A percentile compares a stretch with the other conserved stretches of the same genome.
These are phyloP conservation scores for Arrhamphus sclerolepis DNA, from an alignment of 2,797 vertebrate species.

Conservation along the genomic window DNA sequence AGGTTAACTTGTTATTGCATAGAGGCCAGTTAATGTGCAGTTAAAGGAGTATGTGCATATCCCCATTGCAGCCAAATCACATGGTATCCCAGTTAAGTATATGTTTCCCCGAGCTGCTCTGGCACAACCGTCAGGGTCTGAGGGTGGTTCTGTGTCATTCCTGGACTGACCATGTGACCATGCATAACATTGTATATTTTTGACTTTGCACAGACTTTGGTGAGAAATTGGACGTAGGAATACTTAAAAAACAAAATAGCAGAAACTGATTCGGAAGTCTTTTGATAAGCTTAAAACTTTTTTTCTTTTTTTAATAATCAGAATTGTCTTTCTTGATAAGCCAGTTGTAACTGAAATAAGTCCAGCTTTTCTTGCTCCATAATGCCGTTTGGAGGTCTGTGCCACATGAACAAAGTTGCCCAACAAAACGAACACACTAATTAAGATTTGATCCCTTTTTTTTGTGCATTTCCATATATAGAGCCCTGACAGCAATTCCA, in stretches of 20 bases:
- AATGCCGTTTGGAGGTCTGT: conserved; percentile 36
- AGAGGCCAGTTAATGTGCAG: conserved; percentile 79
- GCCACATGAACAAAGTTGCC: conserved; percentile 63
- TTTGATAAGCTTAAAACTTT: background rate
- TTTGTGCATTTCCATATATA: conserved; percentile 64
- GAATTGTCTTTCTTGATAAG: conserved; percentile 3
- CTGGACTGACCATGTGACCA: conserved; percentile 74
- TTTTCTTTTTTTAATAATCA: background rate
- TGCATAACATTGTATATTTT: conserved; percentile 73
- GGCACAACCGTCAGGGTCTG: conserved; percentile 70
- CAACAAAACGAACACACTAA: conserved; percentile 66
- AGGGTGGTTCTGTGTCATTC: conserved; percentile 78
- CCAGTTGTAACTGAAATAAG: background rate
- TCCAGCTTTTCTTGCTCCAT: conserved; percentile 20
- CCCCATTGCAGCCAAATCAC: conserved; percentile 74
- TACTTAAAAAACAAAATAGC: background rate
- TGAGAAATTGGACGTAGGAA: conserved; percentile 55
- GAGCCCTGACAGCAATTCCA: conserved; percentile 67
- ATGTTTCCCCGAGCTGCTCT: conserved; percentile 67
- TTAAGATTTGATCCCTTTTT: conserved; percentile 64
- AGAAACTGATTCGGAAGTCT: background rate
- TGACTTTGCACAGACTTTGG: conserved; percentile 58
- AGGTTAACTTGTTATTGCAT: conserved; percentile 81
- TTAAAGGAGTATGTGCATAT: conserved; percentile 74
- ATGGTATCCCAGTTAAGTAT: conserved; percentile 78